Evolutionary conservation across 2,888 invertebrate genomes (phyloP).

Genomic region (Therioaphis trifolii): DNA sequence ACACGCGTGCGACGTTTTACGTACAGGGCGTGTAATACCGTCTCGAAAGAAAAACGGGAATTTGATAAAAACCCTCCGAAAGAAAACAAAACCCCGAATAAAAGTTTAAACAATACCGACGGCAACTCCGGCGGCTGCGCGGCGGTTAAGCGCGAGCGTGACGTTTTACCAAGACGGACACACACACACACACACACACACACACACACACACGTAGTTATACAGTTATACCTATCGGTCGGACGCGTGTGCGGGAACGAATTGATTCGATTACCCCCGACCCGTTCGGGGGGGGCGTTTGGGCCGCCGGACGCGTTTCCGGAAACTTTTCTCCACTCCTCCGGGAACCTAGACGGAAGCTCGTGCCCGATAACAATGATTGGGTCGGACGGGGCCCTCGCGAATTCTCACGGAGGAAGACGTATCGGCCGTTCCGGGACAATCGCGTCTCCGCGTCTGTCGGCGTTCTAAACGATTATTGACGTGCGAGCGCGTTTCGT

Average conservation of each 20-base stretch:
- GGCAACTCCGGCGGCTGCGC: not conserved
- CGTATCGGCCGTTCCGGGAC: not conserved
- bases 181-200: not conserved
- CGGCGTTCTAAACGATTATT: not conserved
- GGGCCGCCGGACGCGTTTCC: not conserved
- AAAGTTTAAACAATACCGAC: slow-evolving; percentile 25
- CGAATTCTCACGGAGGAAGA: not conserved
- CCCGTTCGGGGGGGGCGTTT: no score
- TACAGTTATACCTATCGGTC: not conserved
- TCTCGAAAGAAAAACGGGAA: not conserved
- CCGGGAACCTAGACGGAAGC: not conserved
- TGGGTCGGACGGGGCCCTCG: not conserved
- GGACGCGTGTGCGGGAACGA: no score
- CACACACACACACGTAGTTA: not conserved
- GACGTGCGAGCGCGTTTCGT: not conserved
- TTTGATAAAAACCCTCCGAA: not conserved
- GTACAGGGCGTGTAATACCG: not conserved
- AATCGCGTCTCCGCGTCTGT: not conserved
- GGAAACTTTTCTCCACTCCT: not conserved
- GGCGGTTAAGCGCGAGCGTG: no score
- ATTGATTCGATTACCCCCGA: no score
- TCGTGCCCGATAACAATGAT: not conserved
- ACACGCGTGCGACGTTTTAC: no score
- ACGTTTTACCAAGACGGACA: slow-evolving; percentile 34
- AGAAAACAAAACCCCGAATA: not conserved